Conservation (phyloP, 1,140 invertebrate species). For the Drosophila repletoides region DNA sequence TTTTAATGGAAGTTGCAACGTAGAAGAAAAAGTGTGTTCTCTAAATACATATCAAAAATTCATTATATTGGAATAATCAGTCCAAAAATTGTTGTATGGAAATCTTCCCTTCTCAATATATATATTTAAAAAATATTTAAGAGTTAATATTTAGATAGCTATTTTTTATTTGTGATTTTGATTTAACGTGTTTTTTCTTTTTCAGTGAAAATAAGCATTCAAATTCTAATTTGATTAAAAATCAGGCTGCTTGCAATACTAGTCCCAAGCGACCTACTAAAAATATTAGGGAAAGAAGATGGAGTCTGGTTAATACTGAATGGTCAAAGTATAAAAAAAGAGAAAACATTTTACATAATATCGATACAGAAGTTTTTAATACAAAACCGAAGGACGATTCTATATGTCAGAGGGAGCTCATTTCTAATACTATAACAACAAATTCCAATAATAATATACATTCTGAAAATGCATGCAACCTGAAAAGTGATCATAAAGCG, state of each 20-base stretch:
- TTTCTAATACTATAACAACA: neutral
- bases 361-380: neutral
- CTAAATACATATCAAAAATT: too few species aligned
- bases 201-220: slow-evolving; percentile 30
- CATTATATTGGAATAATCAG: too few species aligned
- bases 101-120: too few species aligned
- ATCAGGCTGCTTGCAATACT: slow-evolving; percentile 6
- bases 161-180: too few species aligned
- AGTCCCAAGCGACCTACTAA: neutral
- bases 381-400: neutral
- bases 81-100: too few species aligned
- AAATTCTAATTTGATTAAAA: slow-evolving; percentile 14
- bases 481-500: slow-evolving; percentile 89
- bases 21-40: too few species aligned
- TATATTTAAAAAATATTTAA: too few species aligned
- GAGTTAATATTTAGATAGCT: too few species aligned
- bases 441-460: neutral
- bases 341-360: slow-evolving; percentile 53
- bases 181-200: too few species aligned
- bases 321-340: slow-evolving; percentile 63
- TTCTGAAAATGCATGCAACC: neutral
- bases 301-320: slow-evolving; percentile 47
- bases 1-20: too few species aligned
- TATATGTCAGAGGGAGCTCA: neutral
- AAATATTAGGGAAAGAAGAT: slow-evolving; percentile 40